Evolutionary conservation across 2,888 invertebrate species (phyloP).

Genomic region (Tenthredo scrophulariae): DNA sequence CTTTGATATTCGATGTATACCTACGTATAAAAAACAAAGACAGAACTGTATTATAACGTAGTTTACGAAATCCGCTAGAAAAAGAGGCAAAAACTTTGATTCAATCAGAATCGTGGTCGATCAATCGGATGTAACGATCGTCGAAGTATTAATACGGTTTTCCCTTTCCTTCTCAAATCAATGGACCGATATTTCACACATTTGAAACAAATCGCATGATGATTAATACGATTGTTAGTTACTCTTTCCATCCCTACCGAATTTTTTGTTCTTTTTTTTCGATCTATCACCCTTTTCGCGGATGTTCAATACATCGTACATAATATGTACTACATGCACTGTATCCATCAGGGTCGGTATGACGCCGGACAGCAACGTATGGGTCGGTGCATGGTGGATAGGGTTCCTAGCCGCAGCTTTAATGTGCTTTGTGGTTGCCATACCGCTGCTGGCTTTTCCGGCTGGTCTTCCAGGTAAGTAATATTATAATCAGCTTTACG

Average conservation of each 20-base stretch:
- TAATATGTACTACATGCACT: neutral
- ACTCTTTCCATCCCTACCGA: neutral
- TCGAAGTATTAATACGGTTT: neutral
- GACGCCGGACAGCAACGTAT: conserved; percentile 86
- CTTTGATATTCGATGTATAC: neutral
- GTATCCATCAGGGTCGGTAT: conserved; percentile 82
- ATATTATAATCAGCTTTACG: conserved; percentile 40
- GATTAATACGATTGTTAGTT: neutral
- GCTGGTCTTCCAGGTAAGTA: conserved; percentile 84
- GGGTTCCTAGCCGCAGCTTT: conserved; percentile 86
- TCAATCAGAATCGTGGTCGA: too few species aligned
- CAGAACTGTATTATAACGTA: neutral
- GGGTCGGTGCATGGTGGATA: conserved; percentile 95
- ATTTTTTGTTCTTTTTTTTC: neutral
- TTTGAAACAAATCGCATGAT: neutral
- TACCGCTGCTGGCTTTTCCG: conserved; percentile 88
- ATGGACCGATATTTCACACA: neutral
- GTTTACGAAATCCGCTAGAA: neutral
- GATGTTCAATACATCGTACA: neutral
- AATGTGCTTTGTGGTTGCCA: conserved; percentile 84
- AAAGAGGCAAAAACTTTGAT: too few species aligned
- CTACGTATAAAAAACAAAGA: neutral
- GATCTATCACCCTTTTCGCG: neutral
- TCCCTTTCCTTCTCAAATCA: neutral
- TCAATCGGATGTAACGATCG: neutral